Evolutionary conservation across 2,888 invertebrate species (phyloP), one percentile per base, ranked within the genome.

Genomic region (Antheraea yamamai): DNA sequence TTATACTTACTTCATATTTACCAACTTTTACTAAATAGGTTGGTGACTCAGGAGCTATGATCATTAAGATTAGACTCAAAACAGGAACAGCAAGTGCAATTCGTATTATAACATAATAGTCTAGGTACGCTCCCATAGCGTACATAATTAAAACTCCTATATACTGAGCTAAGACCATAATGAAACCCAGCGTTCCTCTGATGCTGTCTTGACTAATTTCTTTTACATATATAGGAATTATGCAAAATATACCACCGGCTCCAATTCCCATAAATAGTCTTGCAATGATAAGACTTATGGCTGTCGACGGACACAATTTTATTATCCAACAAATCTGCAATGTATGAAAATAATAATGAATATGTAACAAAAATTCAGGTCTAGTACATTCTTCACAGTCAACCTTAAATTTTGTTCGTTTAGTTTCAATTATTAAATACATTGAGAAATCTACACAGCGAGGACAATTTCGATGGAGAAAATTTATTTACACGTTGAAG

Each of bases 11-110:
- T 47, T 90, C 83, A 73, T 78, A 79, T 74, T 86, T 86, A 1
- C 88, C 89, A 26, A 80, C 79, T 64, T 91, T 91, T 3, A 92
- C 83, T 70, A 92, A 80, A 75, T 84, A 92, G 2, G 88, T 85
- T 14, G 93, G 93, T 0, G 93, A 91, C 76, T 93, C 92, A 0
- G 93, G 92, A 55, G 88, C 87, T 73, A 81, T 84, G 52, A 88
- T 23, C 79, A 91, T 85, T 23, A 87, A 30, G 0, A 86, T 35
- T 0, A 85, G 78, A 4, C 83, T 84, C 14, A 87, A 0, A 4
- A 89, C 61, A 0, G 89, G 87, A 10, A 89, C 23, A 20, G 77
- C 79, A 1, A 88, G 71, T 3, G 84, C 81, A 0, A 87, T 76
- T 79, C 85, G 89, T n/a, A 91, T 73, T 12, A 90, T 85, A 0